Conservation (phyloP, 2,888 invertebrate genomes). For the Hirtodrosophila trivittata region DNA sequence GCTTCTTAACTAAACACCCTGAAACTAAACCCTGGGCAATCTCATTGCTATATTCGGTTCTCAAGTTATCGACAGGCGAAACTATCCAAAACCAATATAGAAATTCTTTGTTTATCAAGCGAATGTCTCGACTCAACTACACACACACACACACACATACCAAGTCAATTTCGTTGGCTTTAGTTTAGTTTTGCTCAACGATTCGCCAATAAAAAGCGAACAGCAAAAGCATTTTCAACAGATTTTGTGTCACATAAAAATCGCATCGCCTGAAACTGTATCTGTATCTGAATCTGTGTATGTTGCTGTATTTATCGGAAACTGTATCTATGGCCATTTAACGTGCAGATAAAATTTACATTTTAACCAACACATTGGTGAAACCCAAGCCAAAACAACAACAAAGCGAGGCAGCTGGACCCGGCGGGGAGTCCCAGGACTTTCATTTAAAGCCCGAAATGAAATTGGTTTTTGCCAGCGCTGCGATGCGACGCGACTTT, state of each 20-base stretch:
- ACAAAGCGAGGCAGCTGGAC: constrained; percentile 4
- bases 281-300: constrained; percentile 31
- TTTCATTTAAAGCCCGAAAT: constrained; percentile 28
- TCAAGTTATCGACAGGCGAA: constrained; percentile 20
- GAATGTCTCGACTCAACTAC: constrained; percentile 6
- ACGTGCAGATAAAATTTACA: constrained; percentile 67
- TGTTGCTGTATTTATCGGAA: constrained; percentile 4
- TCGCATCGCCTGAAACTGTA: constrained; percentile 39
- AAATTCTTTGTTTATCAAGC: constrained; percentile 33
- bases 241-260: constrained; percentile 67
- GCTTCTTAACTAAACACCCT: background rate
- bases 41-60: constrained; percentile 13
- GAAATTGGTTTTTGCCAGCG: constrained; percentile 48
- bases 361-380: constrained; percentile 49
- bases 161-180: constrained; percentile 63
- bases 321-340: constrained; percentile 55
- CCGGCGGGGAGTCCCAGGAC: background rate
- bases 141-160: constrained; percentile 12
- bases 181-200: constrained; percentile 52
- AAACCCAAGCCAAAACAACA: constrained; percentile 34
- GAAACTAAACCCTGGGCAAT: constrained; percentile 13
- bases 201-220: constrained; percentile 45
- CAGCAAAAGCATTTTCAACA: constrained; percentile 55
- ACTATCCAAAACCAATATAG: constrained; percentile 28
- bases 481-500: background rate